Conservation (phyloP, 2,888 invertebrate genomes). For the Lasioglossum lativentre region DNA sequence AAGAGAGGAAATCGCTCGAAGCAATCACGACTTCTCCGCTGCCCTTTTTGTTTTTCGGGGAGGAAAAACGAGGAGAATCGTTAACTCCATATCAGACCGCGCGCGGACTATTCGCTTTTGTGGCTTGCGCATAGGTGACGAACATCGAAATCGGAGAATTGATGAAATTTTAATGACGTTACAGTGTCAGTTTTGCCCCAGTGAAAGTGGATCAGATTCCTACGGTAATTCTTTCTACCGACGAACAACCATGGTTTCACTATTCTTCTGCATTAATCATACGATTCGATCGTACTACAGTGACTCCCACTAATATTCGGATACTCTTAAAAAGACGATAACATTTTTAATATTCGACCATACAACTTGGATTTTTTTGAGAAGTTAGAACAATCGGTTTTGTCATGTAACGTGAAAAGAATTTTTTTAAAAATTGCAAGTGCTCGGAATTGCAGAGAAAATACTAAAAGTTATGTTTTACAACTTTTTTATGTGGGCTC, state of each 20-base stretch:
- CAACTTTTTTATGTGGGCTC: no score
- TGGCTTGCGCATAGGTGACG: not conserved
- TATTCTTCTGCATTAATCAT: not conserved
- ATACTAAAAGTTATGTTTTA: no score
- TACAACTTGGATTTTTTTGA: no score
- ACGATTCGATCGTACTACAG: not conserved
- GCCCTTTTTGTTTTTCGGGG: not conserved
- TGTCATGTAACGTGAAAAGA: no score
- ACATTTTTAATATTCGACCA: no score
- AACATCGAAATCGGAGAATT: not conserved
- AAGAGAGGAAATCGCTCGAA: not conserved
- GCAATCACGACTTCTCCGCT: not conserved
- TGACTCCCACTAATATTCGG: no score
- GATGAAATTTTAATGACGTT: conserved; percentile 3
- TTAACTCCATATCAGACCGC: not conserved
- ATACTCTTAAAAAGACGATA: no score
- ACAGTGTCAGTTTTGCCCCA: not conserved
- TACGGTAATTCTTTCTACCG: not conserved
- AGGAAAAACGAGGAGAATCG: not conserved
- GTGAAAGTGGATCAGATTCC: not conserved
- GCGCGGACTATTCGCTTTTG: not conserved
- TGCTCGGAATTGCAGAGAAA: no score
- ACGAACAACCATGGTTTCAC: not conserved
- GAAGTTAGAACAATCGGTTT: no score
- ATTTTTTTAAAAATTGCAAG: no score